These are phyloP conservation scores for Varroa destructor DNA, from an alignment of 1,140 invertebrate genomes.

Conservation along the genomic window DNA sequence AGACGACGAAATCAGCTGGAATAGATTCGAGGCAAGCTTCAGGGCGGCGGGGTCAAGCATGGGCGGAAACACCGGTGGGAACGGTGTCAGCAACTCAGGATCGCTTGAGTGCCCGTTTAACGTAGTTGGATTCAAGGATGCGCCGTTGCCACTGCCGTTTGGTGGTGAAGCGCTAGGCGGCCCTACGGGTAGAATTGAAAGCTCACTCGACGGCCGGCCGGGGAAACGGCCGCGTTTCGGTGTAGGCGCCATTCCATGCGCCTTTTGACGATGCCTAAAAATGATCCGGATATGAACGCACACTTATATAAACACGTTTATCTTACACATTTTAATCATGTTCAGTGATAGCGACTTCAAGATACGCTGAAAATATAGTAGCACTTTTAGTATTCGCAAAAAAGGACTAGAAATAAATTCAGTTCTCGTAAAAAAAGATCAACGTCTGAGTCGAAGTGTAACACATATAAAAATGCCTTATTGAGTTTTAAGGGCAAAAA, in stretches of 20 bases:
- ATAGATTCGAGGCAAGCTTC: constrained; percentile 24
- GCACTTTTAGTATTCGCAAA: no score
- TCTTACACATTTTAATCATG: no score
- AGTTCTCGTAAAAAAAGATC: no score
- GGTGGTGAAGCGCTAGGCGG: constrained; percentile 20
- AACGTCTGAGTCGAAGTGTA: no score
- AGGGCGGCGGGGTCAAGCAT: constrained; percentile 18
- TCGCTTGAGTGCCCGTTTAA: constrained; percentile 20
- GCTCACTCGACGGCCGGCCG: constrained; percentile 18
- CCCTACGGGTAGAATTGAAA: constrained; percentile 27
- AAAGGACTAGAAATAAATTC: no score
- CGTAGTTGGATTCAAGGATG: no score
- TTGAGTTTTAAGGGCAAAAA: no score
- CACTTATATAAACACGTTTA: not conserved
- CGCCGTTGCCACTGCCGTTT: not conserved
- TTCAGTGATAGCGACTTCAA: no score
- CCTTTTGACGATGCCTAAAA: constrained; percentile 25
- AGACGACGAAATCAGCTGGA: constrained; percentile 18
- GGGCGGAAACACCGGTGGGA: constrained; percentile 18
- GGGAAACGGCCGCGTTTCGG: constrained; percentile 26
- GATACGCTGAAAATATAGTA: no score
- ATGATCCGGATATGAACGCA: not conserved
- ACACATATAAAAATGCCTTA: no score
- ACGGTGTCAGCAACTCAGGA: constrained; percentile 5
- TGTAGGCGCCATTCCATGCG: constrained; percentile 17